These are phyloP conservation scores for Cataglyphis altisquamis DNA, from an alignment of 2,888 invertebrate genomes.

Conservation along the genomic window DNA sequence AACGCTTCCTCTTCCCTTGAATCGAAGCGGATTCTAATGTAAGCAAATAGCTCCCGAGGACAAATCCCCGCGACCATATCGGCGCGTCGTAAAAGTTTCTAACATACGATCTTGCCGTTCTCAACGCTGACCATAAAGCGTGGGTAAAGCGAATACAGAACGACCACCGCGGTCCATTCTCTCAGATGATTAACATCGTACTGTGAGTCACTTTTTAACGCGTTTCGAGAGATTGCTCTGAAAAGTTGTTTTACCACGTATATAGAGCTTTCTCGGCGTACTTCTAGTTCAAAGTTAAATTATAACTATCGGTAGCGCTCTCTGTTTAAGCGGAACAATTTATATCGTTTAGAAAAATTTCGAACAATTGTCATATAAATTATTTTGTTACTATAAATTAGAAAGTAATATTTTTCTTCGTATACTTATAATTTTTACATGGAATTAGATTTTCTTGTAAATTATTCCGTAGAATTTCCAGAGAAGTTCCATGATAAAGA, in stretches of 20 bases:
- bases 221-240: background rate
- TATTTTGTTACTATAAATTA: background rate
- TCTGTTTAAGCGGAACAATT: background rate
- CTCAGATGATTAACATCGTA: constrained; percentile 58
- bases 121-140: constrained; percentile 69
- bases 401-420: background rate
- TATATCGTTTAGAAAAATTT: background rate
- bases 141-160: constrained; percentile 18
- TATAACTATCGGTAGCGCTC: background rate
- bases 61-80: constrained; percentile 81
- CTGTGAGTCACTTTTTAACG: constrained; percentile 10
- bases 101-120: constrained; percentile 75
- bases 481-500: background rate
- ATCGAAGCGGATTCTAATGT: constrained; percentile 75
- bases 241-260: background rate
- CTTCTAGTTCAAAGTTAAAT: background rate
- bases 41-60: constrained; percentile 80
- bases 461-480: background rate
- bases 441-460: background rate
- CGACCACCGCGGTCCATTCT: constrained; percentile 39
- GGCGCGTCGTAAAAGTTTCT: constrained; percentile 69
- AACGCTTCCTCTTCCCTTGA: constrained; percentile 37
- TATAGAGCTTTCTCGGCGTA: background rate
- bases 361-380: background rate
- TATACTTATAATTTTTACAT: background rate